phyloP scores from a whole-genome alignment of 2,113 vertebrate genomes.

The Sorex araneus region DNA sequence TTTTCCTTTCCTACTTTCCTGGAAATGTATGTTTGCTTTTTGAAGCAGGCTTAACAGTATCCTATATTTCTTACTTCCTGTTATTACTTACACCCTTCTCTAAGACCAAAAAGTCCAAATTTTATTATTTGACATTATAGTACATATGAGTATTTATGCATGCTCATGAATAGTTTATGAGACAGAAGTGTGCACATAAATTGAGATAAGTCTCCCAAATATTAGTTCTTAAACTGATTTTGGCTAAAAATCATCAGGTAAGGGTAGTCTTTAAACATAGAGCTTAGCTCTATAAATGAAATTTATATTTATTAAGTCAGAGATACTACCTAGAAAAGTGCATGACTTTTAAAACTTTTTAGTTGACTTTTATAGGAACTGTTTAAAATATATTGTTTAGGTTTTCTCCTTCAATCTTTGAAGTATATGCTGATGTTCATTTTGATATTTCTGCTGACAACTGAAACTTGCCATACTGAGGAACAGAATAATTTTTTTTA shows the following conservation, averaged over 20 bases:
- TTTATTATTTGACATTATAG: neutral
- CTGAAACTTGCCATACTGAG: neutral
- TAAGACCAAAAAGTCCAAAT: neutral
- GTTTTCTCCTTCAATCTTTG: neutral
- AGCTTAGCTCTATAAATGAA: neutral
- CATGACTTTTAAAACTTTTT: neutral
- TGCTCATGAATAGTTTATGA: neutral
- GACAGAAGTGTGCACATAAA: neutral
- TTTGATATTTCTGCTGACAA: neutral
- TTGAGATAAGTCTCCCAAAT: neutral
- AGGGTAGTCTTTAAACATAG: neutral
- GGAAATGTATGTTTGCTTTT: neutral
- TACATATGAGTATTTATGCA: neutral
- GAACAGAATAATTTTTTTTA: too few relatives aligned
- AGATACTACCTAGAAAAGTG: neutral
- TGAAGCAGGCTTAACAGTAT: neutral
- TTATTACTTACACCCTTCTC: neutral
- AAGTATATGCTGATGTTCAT: neutral
- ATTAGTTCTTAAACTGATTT: neutral
- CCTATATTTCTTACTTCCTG: neutral
- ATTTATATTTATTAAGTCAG: neutral
- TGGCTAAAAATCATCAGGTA: neutral
- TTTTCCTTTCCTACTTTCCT: neutral
- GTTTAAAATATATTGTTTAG: neutral
- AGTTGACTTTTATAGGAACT: neutral